Base-by-base conservation (phyloP, 2,113 vertebrate species). In the Petromus typicus region DNA sequence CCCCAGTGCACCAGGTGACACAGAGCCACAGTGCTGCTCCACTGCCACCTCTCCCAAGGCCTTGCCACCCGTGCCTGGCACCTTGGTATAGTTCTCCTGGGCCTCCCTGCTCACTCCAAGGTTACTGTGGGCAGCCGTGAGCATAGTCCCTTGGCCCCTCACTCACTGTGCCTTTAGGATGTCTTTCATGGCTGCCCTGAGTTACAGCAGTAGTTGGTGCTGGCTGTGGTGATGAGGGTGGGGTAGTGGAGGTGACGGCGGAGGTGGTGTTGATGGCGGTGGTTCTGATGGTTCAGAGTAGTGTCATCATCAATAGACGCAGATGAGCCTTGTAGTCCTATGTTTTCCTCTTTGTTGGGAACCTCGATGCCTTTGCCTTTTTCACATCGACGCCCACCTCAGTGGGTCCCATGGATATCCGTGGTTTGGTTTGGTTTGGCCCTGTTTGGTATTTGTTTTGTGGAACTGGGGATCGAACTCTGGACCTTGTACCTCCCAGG, bases 111-210 rank as follows among this genome's bases (percentile, higher is more conserved):
- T 69, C 27, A 9, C n/a, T 0, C 17, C 14, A 12, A 32, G 48
- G 2, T 18, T 2, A 4, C 9, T 1, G 1, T 12, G 32, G 20
- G 63, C 40, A 30, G 48, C 14, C 13, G 10, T 25, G 11, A 9
- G 7, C 3, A 3, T 11, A 4, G 1, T 34, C 7, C 13, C 2
- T 34, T 3, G 69, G 3, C 2, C 27, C 48, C 20, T 3, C 22
- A 45, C 8, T 51, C 23, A 23, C 63, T 9, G 3, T 18, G 30
- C 48, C 30, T 69, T 69, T 13, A 10, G 43, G 67, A 27, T 37
- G 11, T 3, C 43, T 54, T 34, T 59, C n/a, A 1, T 0, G 59
- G 51, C 3, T 67, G 22, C 17, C 14, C 66, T 45, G 71, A 20
- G 56, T 57, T 6, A 10, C n/a, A 25, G 4, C 14, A 16, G 8